Base-by-base conservation (phyloP, 2,797 vertebrate genomes). In the Rhinogobio ventralis region DNA sequence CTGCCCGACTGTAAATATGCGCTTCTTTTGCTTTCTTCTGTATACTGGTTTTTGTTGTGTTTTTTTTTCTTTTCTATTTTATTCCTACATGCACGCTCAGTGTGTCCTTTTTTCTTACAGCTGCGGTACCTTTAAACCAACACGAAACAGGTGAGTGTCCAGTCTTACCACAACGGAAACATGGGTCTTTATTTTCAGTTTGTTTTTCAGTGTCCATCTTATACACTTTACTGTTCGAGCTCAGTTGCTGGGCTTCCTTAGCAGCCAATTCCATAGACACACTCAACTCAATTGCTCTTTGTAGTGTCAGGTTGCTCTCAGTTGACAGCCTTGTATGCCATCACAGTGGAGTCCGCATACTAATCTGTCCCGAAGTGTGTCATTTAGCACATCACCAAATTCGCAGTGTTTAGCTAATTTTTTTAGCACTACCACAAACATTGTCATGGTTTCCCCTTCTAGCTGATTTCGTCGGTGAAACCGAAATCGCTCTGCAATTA, bases 241-340 rank as follows among this genome's bases (percentile, higher is more conserved):
- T 86, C 7, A 79, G 30, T 39, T 83, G 75, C 7, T 71, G 80
- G 36, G 79, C 85, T 64, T 86, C 85, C 15, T 74, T 83, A 33
- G 81, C 57, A 51, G 68, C 81, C 33, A 86, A 33, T 33, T 33
- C 33, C 33, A 33, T 33, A 2, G 33, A 69, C 28, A 49, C 20
- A 4, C 74, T 82, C n/a, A 73, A 17, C 1, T 83, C 66, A 39
- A 86, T 83, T 7, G 67, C 73, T 55, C 68, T 86, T 42, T 77
- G 62, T 33, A 82, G 45, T 51, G 77, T 80, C 7, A 85, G 57
- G 14, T 76, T 55, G 23, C 49, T n/a, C n/a, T n/a, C n/a, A n/a
- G n/a, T n/a, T n/a, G n/a, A n/a, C n/a, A n/a, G n/a, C n/a, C n/a
- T n/a, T n/a, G n/a, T n/a, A n/a, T n/a, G n/a, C n/a, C n/a, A n/a